Evolutionary conservation across 2,113 vertebrate species (phyloP).

Genomic region (Pandion haliaetus): DNA sequence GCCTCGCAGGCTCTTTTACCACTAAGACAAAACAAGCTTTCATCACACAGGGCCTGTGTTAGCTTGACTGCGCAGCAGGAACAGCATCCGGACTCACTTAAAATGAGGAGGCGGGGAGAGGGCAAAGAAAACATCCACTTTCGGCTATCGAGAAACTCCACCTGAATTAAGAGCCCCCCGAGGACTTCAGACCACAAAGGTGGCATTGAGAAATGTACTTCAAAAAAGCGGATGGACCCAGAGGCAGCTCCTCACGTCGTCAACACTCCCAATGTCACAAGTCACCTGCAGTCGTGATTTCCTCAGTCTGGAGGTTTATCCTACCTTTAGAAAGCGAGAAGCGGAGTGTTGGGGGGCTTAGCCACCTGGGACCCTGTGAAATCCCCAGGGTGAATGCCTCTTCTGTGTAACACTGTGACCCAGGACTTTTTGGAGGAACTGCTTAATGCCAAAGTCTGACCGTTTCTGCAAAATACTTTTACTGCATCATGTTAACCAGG

Average conservation of each 20-base stretch:
- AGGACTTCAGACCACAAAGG: neutral
- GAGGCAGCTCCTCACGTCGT: rapidly evolving
- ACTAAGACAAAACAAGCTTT: neutral
- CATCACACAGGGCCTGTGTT: rapidly evolving
- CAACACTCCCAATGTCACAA: rapidly evolving
- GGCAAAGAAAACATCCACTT: neutral
- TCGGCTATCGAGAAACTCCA: neutral
- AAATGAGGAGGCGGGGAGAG: neutral
- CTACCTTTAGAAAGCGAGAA: neutral
- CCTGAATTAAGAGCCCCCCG: neutral
- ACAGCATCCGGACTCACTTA: rapidly evolving
- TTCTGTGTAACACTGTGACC: rapidly evolving
- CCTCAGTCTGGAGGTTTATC: neutral
- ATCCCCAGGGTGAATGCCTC: neutral
- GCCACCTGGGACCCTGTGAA: neutral
- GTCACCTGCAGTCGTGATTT: neutral
- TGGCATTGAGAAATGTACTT: rapidly evolving
- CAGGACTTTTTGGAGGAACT: neutral
- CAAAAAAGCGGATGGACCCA: neutral
- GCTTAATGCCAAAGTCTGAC: neutral
- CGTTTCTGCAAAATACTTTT: neutral
- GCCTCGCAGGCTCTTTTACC: neutral
- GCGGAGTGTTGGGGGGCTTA: rapidly evolving
- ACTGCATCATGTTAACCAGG: neutral
- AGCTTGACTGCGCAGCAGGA: neutral